Conservation (phyloP, 2,888 invertebrate genomes). For the Drosophila phalerata region DNA sequence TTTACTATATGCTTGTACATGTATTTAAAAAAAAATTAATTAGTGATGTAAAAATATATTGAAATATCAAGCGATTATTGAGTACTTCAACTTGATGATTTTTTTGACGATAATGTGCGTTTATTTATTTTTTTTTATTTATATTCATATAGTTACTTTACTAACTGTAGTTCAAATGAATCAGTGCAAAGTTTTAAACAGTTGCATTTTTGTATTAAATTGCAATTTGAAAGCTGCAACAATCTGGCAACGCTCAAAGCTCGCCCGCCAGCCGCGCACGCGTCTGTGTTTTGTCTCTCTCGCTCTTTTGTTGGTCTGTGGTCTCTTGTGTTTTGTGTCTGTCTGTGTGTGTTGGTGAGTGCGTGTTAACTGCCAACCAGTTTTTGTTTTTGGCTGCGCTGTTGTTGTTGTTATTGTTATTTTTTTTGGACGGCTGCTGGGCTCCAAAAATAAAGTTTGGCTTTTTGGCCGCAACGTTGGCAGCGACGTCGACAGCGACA, state of each 20-base stretch:
- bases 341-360: conserved; percentile 22
- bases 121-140: no score
- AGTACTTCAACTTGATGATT: no score
- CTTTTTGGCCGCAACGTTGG: conserved; percentile 26
- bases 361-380: conserved; percentile 59
- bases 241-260: conserved; percentile 48
- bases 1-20: no score
- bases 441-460: conserved; percentile 59
- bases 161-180: background rate
- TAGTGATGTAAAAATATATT: no score
- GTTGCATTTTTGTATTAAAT: background rate
- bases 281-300: conserved; percentile 31
- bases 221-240: background rate
- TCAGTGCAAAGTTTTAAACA: background rate
- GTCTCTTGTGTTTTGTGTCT: background rate
- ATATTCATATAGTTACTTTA: background rate
- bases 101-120: no score
- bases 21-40: no score
- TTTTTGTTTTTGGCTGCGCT: conserved; percentile 44
- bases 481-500: background rate
- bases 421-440: conserved; percentile 39
- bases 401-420: conserved; percentile 30
- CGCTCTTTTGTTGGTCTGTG: conserved; percentile 4
- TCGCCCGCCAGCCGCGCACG: conserved; percentile 45
- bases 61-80: no score